Conservation (phyloP, 2,888 invertebrate genomes). For the Balanococcus diminutus region DNA sequence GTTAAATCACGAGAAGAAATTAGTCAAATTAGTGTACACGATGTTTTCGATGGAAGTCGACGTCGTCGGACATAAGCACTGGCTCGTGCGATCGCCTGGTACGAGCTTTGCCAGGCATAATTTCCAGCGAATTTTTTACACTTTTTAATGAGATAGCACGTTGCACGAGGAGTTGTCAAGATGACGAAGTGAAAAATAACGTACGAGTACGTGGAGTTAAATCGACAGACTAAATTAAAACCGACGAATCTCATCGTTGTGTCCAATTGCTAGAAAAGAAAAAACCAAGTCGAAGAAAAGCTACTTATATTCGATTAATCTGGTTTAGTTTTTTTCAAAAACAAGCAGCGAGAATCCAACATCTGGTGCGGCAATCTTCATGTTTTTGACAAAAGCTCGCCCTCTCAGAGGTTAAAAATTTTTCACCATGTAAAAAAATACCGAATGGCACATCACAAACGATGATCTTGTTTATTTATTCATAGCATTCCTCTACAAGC, state of each 20-base stretch:
- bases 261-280: too few species aligned
- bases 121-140: not conserved
- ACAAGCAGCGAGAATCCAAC: not conserved
- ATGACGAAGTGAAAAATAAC: not conserved
- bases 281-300: not conserved
- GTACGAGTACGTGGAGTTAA: not conserved
- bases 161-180: not conserved
- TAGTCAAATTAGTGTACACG: conserved; percentile 15
- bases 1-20: not conserved
- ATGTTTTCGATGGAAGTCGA: not conserved
- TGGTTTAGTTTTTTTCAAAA: too few species aligned
- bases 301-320: conserved; percentile 32
- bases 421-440: not conserved
- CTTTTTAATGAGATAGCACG: not conserved
- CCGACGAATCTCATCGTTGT: not conserved
- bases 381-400: not conserved
- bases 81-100: not conserved
- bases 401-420: not conserved
- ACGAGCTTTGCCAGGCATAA: not conserved
- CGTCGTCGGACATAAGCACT: not conserved
- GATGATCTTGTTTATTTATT: conserved; percentile 39
- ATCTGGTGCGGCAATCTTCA: not conserved
- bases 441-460: conserved; percentile 18
- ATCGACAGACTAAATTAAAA: not conserved
- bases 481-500: not conserved